Evolutionary conservation across 2,888 invertebrate genomes (phyloP).

Genomic region (Pycnomerus fuliginosus): DNA sequence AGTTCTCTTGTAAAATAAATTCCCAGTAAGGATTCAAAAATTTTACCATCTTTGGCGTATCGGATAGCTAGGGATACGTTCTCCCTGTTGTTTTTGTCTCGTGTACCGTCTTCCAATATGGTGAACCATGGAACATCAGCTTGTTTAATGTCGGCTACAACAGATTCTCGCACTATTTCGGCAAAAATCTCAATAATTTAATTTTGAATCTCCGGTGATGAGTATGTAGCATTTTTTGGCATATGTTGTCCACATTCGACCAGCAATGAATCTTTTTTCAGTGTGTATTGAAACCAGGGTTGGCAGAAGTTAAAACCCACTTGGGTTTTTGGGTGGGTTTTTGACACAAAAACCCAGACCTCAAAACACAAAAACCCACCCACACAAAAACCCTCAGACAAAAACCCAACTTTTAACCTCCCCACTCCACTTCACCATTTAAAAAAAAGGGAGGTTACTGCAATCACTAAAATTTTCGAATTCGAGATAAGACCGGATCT

Average conservation of each 20-base stretch:
- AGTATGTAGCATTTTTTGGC: neutral
- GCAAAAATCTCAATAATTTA: neutral
- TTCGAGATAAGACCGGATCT: too few relatives aligned
- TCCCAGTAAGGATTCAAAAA: neutral
- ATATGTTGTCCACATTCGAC: neutral
- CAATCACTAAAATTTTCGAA: too few relatives aligned
- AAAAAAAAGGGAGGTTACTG: too few relatives aligned
- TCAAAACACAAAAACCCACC: too few relatives aligned
- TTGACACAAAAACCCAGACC: too few relatives aligned
- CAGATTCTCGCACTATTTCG: neutral
- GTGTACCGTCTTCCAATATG: slow-evolving; percentile 1
- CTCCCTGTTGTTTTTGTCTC: slow-evolving; percentile 1
- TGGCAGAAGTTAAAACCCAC: too few relatives aligned
- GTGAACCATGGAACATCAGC: slow-evolving; percentile 4
- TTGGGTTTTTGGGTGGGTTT: too few relatives aligned
- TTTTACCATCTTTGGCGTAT: neutral
- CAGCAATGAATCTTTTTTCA: neutral
- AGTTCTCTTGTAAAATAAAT: neutral
- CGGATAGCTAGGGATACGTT: neutral
- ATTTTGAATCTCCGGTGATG: slow-evolving; percentile 1
- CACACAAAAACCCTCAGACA: too few relatives aligned
- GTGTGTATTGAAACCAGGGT: neutral
- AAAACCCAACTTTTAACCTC: too few relatives aligned
- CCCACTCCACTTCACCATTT: too few relatives aligned
- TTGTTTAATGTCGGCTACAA: neutral